These are phyloP conservation scores for Petrocephalus zakoni DNA, from an alignment of 2,113 vertebrate species.

Conservation along the genomic window DNA sequence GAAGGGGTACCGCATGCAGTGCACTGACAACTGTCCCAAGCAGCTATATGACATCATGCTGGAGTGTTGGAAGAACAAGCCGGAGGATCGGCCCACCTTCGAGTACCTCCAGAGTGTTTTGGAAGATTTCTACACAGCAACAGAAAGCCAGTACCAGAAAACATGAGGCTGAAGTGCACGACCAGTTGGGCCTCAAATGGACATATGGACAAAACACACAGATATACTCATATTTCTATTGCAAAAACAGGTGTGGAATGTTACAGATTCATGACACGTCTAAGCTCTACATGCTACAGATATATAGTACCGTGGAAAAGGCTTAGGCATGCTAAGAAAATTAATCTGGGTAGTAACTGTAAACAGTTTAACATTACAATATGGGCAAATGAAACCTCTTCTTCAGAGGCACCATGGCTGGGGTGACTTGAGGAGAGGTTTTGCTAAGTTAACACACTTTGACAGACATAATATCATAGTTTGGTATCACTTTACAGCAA, in stretches of 20 bases:
- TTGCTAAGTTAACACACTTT: not conserved
- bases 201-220: not conserved
- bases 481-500: not conserved
- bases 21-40: slow-evolving; percentile 69
- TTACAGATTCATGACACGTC: not conserved
- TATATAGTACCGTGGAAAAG: not conserved
- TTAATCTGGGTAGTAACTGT: not conserved
- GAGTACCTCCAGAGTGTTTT: slow-evolving; percentile 86
- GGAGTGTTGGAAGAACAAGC: slow-evolving; percentile 83
- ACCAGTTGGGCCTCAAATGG: not conserved
- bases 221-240: not conserved
- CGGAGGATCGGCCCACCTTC: slow-evolving; percentile 88
- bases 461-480: not conserved
- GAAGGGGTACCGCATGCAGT: slow-evolving; percentile 82
- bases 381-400: not conserved
- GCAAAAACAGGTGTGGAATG: not conserved
- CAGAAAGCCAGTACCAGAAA: slow-evolving; percentile 92
- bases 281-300: not conserved
- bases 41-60: slow-evolving; percentile 86
- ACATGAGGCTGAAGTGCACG: slow-evolving; percentile 47
- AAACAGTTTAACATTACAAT: not conserved
- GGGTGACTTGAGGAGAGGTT: not conserved
- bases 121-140: slow-evolving; percentile 95
- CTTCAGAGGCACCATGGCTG: not conserved
- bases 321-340: not conserved